Evolutionary conservation across 2,113 vertebrate genomes (phyloP), one percentile per base, ranked within the genome.

Genomic region (Tachysurus fulvidraco): DNA sequence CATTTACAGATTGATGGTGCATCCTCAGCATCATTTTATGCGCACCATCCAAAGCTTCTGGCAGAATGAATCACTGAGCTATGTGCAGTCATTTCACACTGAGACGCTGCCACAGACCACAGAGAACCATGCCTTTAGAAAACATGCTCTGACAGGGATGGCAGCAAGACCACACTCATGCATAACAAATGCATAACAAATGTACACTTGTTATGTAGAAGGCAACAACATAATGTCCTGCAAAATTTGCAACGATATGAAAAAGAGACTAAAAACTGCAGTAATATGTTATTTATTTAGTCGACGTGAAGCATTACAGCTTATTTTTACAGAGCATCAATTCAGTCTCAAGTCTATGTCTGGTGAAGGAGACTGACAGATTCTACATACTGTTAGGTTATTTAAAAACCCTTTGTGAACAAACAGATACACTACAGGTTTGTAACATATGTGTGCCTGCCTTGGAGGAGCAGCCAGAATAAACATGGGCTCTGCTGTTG

Each of bases 51-150:
- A 89, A 57, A 46, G 78, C 87, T 87, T 85, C 69, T 71, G 64
- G 88, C 73, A 90, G 86, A 87, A 91, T 91, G 83, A 91, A 92
- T 93, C 80, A 91, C 86, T 64, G 69, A 55, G 85, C 79, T 84
- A 84, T 76, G 88, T 78, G 88, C 85, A 85, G 90, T 90, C 78
- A 88, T 91, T 91, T 90, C 50, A 81, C 86, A 88, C 88, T 73
- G 67, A 64, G 81, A 77, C 59, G 4, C 90, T 76, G 79, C 87
- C 90, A 91, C 89, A 86, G 81, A 73, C 55, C 64, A 78, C 16
- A 28, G 80, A 88, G 83, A 85, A 82, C 67, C 62, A 46, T 60
- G 64, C 73, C 81, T 83, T 83, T 67, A 46, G 23, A 83, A 87
- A 65, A 55, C 86, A 65, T 55, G 71, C 73, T 78, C 44, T 30